Evolutionary conservation across 2,888 invertebrate genomes (phyloP), one percentile per base, ranked within the genome.

Genomic region (Corbicula japonica): DNA sequence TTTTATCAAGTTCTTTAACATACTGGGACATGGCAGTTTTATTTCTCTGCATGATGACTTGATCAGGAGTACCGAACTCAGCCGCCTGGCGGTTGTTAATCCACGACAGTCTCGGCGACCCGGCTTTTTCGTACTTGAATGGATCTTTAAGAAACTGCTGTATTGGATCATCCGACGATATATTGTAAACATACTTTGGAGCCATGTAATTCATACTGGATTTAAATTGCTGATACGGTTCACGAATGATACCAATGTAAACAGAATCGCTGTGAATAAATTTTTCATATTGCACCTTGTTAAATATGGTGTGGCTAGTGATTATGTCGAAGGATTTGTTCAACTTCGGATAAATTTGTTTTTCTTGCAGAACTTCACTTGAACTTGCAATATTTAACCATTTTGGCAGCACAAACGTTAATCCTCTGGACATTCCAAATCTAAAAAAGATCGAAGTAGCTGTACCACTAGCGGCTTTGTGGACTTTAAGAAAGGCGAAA

Each of bases 401-500:
- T 58, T 73, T 80, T n/a, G 87, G 82, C 18, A 86, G 41, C 1
- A 86, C 80, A 58, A 86, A 86, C 1, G 83, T 86, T 0, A 87
- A 60, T 28, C 78, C 78, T 18, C 74, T 63, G 1, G 61, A 46
- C 28, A 78, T 61, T 6, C 86, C 87, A 62, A 76, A 87, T 4
- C 87, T 72, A 28, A 86, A 84, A 28, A 87, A 80, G 10, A 86
- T 75, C 21, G 82, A 85, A 1, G 85, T 82, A 5, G 83, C 78
- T 0, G 87, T 86, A 6, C 85, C 80, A 70, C 87, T 87, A 18
- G 84, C 86, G 0, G 84, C 76, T 72, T 87, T 87, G 61, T 87
- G 87, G 0, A 86, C 79, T 78, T 87, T 87, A 18, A 87, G 61
- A 78, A 86, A 87, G 38, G 80, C 83, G 44, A 87, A 71, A 78